A percentile compares a stretch with the other conserved stretches of the same genome.
These are phyloP conservation scores for Hermetia illucens DNA, from an alignment of 1,140 invertebrate genomes.

Conservation along the genomic window DNA sequence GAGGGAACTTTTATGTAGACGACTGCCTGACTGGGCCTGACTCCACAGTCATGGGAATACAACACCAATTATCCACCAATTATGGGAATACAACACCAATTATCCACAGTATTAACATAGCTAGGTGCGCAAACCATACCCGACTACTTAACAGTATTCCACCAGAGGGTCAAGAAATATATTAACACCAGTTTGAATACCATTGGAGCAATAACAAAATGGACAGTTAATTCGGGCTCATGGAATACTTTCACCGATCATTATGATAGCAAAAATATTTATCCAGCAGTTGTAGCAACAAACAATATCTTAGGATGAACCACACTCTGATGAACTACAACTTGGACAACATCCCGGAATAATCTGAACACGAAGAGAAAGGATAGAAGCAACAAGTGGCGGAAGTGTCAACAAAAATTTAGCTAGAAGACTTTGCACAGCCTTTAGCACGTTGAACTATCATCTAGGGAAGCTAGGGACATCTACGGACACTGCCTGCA, in stretches of 20 bases:
- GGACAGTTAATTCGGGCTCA: slow-evolving; percentile 18
- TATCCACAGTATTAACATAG: no score
- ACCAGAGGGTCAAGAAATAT: no score
- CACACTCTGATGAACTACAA: slow-evolving; percentile 9
- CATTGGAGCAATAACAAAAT: slow-evolving; percentile 12
- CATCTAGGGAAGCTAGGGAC: no score
- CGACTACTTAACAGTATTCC: no score
- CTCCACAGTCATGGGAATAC: no score
- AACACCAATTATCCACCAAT: no score
- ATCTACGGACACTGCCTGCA: slow-evolving; percentile 2
- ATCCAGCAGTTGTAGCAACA: slow-evolving; percentile 26
- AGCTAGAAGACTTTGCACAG: neutral
- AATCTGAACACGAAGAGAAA: slow-evolving; percentile 9
- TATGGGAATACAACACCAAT: no score
- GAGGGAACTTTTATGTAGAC: no score
- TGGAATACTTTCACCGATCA: slow-evolving; percentile 24
- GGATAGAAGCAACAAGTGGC: neutral
- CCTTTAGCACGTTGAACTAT: no score
- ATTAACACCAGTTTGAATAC: slow-evolving; percentile 1
- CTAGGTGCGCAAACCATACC: no score
- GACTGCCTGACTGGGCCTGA: no score
- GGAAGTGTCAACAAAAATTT: neutral
- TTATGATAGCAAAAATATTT: slow-evolving; percentile 25
- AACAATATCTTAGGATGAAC: slow-evolving; percentile 21
- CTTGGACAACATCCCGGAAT: slow-evolving; percentile 11